Evolutionary conservation across 2,888 invertebrate species (phyloP), one percentile per base, ranked within the genome.

Genomic region (Cylindroiulus punctatus): DNA sequence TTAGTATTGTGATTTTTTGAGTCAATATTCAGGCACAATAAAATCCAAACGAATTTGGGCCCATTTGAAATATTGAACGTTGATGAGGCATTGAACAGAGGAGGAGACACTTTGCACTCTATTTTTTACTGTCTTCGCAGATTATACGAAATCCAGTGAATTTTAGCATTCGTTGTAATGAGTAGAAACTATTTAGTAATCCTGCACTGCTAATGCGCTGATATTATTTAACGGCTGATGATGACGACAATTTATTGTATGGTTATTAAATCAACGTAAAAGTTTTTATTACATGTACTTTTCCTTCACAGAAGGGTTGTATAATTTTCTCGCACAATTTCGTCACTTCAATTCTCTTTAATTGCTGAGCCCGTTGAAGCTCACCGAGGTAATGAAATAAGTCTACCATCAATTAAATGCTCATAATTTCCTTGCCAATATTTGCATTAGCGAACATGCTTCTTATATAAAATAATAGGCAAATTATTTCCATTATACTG

Each of bases 381-480:
- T 17, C 47, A 19, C 5, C 7, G 57, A 57, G 57, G n/a, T 57
- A 57, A 57, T 57, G 57, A 57, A 57, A 57, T 57, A 57, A 57
- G 57, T 57, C 57, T 57, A 57, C n/a, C 57, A 57, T 57, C 57
- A 57, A 57, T 57, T 57, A 57, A 57, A n/a, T n/a, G 3, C 57
- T 57, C 57, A 5, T 57, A 57, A 57, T 57, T 57, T 57, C 57
- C n/a, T 57, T 57, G 17, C 57, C 57, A 57, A 57, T 57, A 57
- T 57, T 57, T 57, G 57, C 57, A n/a, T n/a, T 19, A 47, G 12
- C 4, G n/a, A n/a, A n/a, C n/a, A n/a, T n/a, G n/a, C n/a, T n/a
- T n/a, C 3, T n/a, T 3, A 12, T 17, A 17, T 52, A 52, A 52
- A 17, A 52, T 8, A 17, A 52, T 52, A 52, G 47, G 17, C 47